Conservation (phyloP, 2,113 vertebrate genomes). For the Sceloporus tristichus region DNA sequence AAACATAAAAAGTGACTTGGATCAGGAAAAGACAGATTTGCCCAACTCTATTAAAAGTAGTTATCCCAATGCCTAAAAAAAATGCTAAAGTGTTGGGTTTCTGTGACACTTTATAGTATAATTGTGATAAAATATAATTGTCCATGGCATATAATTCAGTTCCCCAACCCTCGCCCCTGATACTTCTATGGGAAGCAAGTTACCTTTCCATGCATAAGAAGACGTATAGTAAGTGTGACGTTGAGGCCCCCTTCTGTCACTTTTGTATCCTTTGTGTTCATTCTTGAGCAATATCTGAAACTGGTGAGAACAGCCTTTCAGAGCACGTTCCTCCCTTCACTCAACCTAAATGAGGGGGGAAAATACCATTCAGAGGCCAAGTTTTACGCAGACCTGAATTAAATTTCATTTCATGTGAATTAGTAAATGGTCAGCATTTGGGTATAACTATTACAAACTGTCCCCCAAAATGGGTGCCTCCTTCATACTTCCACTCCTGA, state of each 20-base stretch:
- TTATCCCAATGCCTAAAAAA: background rate
- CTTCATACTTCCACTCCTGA: background rate
- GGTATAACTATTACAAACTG: background rate
- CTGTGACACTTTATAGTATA: background rate
- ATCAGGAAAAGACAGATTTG: background rate
- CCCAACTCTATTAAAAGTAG: background rate
- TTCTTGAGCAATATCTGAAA: conserved; percentile 69
- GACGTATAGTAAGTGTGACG: conserved; percentile 88
- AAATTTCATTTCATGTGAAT: conserved; percentile 51
- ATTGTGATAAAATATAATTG: background rate
- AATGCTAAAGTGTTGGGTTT: background rate
- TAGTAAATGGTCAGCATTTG: conserved; percentile 53
- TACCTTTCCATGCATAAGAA: conserved; percentile 96
- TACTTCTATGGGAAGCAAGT: conserved; percentile 29
- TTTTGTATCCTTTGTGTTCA: conserved; percentile 83
- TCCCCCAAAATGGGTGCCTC: background rate
- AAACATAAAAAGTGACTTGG: background rate
- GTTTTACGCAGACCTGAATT: conserved; percentile 41
- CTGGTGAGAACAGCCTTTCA: conserved; percentile 61
- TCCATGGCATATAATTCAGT: no score
- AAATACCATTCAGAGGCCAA: conserved; percentile 57
- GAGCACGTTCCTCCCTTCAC: conserved; percentile 59
- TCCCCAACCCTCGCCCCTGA: background rate
- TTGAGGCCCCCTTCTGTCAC: conserved; percentile 86
- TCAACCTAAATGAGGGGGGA: conserved; percentile 74